Conservation (phyloP, 2,888 invertebrate species). For the Synanthedon vespiformis region DNA sequence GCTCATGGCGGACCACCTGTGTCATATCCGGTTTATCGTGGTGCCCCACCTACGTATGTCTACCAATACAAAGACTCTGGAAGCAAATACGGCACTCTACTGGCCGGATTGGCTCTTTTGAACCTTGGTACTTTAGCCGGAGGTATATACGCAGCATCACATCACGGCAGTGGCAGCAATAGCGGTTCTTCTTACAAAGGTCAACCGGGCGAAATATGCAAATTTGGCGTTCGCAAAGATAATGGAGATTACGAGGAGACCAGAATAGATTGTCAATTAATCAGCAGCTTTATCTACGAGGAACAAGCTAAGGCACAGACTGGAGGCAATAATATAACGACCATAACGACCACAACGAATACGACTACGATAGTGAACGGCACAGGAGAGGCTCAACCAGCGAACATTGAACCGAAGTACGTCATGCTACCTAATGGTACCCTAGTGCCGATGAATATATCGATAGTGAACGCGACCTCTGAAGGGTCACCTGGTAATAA, state of each 20-base stretch:
- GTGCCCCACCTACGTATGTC: constrained; percentile 11
- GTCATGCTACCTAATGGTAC: constrained; percentile 9
- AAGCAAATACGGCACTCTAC: constrained; percentile 11
- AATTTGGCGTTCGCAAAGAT: constrained; percentile 10
- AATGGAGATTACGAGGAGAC: constrained; percentile 13
- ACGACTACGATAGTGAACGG: constrained; percentile 6
- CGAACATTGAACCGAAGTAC: constrained; percentile 3
- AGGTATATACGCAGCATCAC: constrained; percentile 4
- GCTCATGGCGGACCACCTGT: constrained; percentile 8
- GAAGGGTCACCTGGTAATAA: constrained; percentile 5
- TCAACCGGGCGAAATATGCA: constrained; percentile 11
- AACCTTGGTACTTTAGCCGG: constrained; percentile 11
- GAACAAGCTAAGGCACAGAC: constrained; percentile 7
- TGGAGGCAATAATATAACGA: constrained; percentile 1
- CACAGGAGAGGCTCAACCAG: constrained; percentile 1
- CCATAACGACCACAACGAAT: constrained; percentile 4
- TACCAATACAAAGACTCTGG: constrained; percentile 12
- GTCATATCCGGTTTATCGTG: constrained; percentile 10
- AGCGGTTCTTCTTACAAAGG: constrained; percentile 5
- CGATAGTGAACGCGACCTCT: constrained; percentile 16
- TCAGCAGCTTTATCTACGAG: constrained; percentile 9
- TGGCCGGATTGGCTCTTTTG: constrained; percentile 11
- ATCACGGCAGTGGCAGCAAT: background rate
- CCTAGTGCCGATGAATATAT: constrained; percentile 5
- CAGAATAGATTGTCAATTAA: constrained; percentile 10